Evolutionary conservation across 2,888 invertebrate species (phyloP).

Genomic region (Andricus curvator): DNA sequence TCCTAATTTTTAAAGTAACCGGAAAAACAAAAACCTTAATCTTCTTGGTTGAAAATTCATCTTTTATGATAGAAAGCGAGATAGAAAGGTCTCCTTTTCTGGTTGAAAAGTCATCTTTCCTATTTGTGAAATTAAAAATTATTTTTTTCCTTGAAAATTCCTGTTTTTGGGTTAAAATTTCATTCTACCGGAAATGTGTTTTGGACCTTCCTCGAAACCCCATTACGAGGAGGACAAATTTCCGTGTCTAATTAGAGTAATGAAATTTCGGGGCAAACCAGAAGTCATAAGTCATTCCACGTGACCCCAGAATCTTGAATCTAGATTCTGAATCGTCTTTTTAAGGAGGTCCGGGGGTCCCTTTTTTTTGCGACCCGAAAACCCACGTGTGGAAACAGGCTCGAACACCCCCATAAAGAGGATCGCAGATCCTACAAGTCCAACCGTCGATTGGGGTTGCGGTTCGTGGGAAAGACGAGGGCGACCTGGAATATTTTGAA

Average conservation of each 20-base stretch:
- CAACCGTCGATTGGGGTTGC: slow-evolving; percentile 65
- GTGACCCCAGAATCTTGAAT: slow-evolving; percentile 56
- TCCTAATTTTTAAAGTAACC: too few species aligned
- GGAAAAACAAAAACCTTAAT: too few species aligned
- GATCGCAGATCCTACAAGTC: slow-evolving; percentile 57
- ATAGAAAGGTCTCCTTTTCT: too few species aligned
- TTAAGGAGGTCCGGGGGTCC: slow-evolving; percentile 42
- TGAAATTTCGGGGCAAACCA: slow-evolving; percentile 47
- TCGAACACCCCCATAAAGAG: slow-evolving; percentile 65
- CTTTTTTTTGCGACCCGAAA: slow-evolving; percentile 63
- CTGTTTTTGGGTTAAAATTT: too few species aligned
- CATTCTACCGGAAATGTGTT: background rate
- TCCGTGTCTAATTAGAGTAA: slow-evolving; percentile 46
- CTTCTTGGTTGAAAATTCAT: too few species aligned
- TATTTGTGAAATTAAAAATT: too few species aligned
- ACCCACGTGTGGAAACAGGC: slow-evolving; percentile 65
- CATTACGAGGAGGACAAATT: slow-evolving; percentile 45
- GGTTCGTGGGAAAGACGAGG: slow-evolving; percentile 69
- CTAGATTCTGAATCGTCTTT: slow-evolving; percentile 48
- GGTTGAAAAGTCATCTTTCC: too few species aligned
- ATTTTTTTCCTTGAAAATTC: too few species aligned
- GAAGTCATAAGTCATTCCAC: slow-evolving; percentile 57
- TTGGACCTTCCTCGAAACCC: slow-evolving; percentile 6
- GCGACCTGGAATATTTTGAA: slow-evolving; percentile 60
- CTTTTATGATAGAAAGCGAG: too few species aligned